phyloP scores from a whole-genome alignment of 2,113 vertebrate species.

The Hydropotes inermis region DNA sequence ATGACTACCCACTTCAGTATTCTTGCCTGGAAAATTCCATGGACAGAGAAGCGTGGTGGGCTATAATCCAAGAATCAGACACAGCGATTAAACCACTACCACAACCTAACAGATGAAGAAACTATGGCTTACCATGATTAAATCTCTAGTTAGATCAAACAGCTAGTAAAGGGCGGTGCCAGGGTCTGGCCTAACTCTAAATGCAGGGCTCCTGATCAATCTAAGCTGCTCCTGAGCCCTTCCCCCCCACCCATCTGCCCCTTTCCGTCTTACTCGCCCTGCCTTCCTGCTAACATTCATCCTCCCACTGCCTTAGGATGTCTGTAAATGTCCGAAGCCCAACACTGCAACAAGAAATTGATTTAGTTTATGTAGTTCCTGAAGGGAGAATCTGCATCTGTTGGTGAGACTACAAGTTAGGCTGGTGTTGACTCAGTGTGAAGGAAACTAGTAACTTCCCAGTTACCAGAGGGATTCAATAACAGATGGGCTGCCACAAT shows the following conservation, averaged over 20 bases:
- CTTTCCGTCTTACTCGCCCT: not conserved
- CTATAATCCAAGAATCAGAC: not conserved
- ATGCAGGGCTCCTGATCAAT: not conserved
- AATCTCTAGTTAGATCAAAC: not conserved
- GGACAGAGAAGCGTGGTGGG: not conserved
- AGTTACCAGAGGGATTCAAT: not conserved
- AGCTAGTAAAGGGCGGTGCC: not conserved
- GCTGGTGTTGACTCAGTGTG: not conserved
- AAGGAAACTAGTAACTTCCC: not conserved
- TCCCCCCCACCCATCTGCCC: fast-evolving
- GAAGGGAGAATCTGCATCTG: not conserved
- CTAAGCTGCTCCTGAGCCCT: not conserved
- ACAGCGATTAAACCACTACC: not conserved
- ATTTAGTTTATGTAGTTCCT: not conserved
- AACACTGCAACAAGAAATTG: not conserved
- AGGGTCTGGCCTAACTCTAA: not conserved
- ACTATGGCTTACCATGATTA: not conserved
- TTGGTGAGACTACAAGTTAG: not conserved
- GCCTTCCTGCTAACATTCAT: not conserved
- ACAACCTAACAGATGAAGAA: not conserved
- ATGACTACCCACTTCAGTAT: not conserved
- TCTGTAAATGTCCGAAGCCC: not conserved
- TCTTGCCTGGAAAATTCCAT: not conserved
- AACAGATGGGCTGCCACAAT: not conserved
- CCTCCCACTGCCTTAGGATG: not conserved